phyloP scores from a whole-genome alignment of 2,113 vertebrate genomes.

The Tupaia chinensis region DNA sequence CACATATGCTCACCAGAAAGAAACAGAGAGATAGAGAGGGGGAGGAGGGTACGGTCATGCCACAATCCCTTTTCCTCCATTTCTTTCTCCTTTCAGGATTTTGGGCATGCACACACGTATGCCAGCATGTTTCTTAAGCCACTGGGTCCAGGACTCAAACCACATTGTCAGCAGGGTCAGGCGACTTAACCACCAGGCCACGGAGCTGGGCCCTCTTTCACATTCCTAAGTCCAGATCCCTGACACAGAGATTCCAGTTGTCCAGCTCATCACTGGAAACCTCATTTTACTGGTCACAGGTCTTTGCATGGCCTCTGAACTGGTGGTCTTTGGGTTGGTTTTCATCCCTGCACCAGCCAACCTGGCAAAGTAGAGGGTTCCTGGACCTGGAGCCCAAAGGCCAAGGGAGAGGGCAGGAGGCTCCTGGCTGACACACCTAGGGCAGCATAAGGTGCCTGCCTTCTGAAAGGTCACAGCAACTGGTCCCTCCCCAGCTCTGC shows the following conservation, averaged over 20 bases:
- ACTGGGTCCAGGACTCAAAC: too few relatives aligned
- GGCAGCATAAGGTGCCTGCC: not conserved
- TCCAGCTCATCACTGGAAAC: accelerated
- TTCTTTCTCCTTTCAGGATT: too few relatives aligned
- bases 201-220: not conserved
- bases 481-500: not conserved
- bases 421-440: accelerated
- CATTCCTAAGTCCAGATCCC: not conserved
- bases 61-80: too few relatives aligned
- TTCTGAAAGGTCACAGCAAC: not conserved
- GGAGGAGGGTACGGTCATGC: too few relatives aligned
- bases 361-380: too few relatives aligned
- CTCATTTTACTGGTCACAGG: accelerated
- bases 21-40: too few relatives aligned
- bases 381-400: not conserved
- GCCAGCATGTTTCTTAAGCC: too few relatives aligned
- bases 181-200: too few relatives aligned
- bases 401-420: not conserved
- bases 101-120: too few relatives aligned
- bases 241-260: not conserved
- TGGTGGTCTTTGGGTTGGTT: accelerated
- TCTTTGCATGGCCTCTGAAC: not conserved
- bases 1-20: too few relatives aligned
- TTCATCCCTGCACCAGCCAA: not conserved
- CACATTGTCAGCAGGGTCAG: too few relatives aligned